A percentile compares a stretch with the other conserved stretches of the same genome.
Conservation (phyloP, 2,888 invertebrate genomes). For the Papilio gigon region DNA sequence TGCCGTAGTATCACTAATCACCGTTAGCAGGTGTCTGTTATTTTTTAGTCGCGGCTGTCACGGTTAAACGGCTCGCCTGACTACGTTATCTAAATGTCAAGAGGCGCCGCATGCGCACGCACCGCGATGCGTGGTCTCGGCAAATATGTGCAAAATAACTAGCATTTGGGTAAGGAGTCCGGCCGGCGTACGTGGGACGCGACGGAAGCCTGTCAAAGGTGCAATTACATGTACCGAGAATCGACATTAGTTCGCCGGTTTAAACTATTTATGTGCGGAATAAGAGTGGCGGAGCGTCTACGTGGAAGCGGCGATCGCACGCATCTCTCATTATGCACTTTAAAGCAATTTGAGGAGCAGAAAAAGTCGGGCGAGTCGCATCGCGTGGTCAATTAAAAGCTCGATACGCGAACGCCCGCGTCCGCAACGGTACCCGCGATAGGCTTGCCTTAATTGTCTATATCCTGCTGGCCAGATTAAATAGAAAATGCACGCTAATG, state of each 20-base stretch:
- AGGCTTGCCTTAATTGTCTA: constrained; percentile 61
- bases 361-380: constrained; percentile 79
- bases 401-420: constrained; percentile 64
- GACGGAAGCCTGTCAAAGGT: constrained; percentile 81
- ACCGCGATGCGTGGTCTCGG: constrained; percentile 61
- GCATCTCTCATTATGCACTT: constrained; percentile 83
- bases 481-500: constrained; percentile 52
- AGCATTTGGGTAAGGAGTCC: constrained; percentile 70
- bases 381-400: constrained; percentile 83
- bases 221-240: constrained; percentile 81
- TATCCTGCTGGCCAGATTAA: constrained; percentile 71
- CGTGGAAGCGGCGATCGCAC: constrained; percentile 81
- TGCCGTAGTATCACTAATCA: constrained; percentile 11
- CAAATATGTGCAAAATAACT: constrained; percentile 79
- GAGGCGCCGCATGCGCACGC: constrained; percentile 70
- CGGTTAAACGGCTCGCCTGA: constrained; percentile 43
- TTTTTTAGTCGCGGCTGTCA: constrained; percentile 40
- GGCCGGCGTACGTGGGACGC: constrained; percentile 72
- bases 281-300: constrained; percentile 77
- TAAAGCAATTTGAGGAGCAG: constrained; percentile 80
- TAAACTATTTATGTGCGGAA: constrained; percentile 81
- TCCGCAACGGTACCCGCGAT: constrained; percentile 51
- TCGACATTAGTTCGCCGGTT: constrained; percentile 77
- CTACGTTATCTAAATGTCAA: constrained; percentile 67
- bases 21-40: constrained; percentile 34